Conservation (phyloP, 2,797 vertebrate species). For the Nyctibius grandis region DNA sequence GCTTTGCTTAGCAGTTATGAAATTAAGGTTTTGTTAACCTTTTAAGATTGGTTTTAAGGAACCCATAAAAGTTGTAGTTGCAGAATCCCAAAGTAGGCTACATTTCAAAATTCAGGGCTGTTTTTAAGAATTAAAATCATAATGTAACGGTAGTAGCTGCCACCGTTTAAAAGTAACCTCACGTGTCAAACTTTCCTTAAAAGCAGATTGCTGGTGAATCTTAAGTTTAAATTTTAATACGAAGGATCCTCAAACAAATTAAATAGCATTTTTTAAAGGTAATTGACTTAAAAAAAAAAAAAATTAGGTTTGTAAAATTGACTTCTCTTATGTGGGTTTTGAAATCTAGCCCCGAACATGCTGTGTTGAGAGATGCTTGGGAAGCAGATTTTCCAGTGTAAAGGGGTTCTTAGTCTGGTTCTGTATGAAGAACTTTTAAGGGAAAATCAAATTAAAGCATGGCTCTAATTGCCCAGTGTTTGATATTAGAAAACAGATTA, state of each 20-base stretch:
- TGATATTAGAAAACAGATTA: conserved; percentile 35
- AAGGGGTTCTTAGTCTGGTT: conserved; percentile 21
- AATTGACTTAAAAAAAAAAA: conserved; percentile 75
- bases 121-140: conserved; percentile 73
- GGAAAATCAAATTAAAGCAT: background rate
- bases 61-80: conserved; percentile 91
- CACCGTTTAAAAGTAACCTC: conserved; percentile 75
- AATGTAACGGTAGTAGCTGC: conserved; percentile 74
- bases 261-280: conserved; percentile 88
- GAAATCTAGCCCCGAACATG: conserved; percentile 98
- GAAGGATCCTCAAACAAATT: conserved; percentile 76
- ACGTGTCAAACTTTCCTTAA: conserved; percentile 74
- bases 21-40: conserved; percentile 75
- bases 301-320: conserved; percentile 79
- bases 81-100: conserved; percentile 99
- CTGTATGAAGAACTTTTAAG: conserved; percentile 42
- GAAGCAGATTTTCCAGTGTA: conserved; percentile 28
- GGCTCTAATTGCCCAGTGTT: conserved; percentile 51
- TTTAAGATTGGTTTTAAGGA: conserved; percentile 75
- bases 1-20: conserved; percentile 76
- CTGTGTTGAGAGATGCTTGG: conserved; percentile 90
- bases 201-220: conserved; percentile 75
- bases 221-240: conserved; percentile 76
- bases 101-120: conserved; percentile 98
- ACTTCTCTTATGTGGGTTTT: conserved; percentile 86